Conservation (phyloP, 2,113 vertebrate genomes). For the Ailurus styani region DNA sequence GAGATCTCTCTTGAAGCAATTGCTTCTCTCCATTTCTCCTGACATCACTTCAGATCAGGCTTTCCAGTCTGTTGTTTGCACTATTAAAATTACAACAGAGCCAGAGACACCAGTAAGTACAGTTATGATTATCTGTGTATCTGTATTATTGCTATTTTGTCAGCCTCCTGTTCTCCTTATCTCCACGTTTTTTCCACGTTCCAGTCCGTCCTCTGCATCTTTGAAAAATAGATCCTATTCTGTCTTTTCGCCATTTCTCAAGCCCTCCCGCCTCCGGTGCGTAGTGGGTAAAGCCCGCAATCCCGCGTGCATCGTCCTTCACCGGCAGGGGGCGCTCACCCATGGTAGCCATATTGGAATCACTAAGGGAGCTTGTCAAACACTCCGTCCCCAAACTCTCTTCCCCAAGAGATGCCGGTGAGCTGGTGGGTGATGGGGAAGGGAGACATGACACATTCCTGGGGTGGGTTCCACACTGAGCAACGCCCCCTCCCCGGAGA, state of each 20-base stretch:
- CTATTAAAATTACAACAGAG: slow-evolving; percentile 36
- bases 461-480: not conserved
- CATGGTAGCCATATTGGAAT: accelerated
- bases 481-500: not conserved
- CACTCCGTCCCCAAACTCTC: not conserved
- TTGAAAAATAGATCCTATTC: slow-evolving; percentile 16
- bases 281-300: not conserved
- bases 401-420: not conserved
- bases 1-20: not conserved
- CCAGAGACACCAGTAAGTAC: not conserved
- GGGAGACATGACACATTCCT: not conserved
- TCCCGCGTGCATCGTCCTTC: too few relatives aligned
- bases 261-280: not conserved
- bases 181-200: slow-evolving; percentile 5
- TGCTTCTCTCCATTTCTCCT: not conserved
- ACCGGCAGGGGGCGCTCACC: not conserved
- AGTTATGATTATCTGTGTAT: slow-evolving; percentile 36
- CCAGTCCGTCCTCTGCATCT: not conserved
- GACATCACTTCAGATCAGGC: not conserved
- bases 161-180: not conserved
- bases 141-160: slow-evolving; percentile 12
- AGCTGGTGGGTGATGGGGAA: not conserved
- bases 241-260: not conserved
- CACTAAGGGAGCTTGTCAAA: not conserved
- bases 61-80: slow-evolving; percentile 4